Evolutionary conservation across 1,140 invertebrate genomes (phyloP).

Genomic region (Drosophila truncata): DNA sequence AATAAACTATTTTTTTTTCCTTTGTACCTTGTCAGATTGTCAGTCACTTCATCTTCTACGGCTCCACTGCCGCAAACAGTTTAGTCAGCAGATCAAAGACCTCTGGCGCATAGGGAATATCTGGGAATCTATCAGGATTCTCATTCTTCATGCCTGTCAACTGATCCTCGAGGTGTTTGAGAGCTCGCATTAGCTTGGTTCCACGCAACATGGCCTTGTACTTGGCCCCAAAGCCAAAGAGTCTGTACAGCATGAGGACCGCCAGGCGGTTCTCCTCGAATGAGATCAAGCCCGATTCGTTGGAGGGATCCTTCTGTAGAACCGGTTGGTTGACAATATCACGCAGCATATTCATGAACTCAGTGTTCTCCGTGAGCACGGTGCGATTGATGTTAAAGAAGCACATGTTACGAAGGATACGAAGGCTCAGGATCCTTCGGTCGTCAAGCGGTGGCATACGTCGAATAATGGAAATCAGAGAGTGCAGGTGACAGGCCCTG

Average conservation of each 20-base stretch:
- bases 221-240: constrained; percentile 70
- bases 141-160: constrained; percentile 13
- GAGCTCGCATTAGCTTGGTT: constrained; percentile 60
- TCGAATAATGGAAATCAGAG: constrained; percentile 49
- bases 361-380: constrained; percentile 33
- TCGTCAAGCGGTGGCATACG: constrained; percentile 18
- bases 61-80: constrained; percentile 20
- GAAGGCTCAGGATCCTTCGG: constrained; percentile 49
- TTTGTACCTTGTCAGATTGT: constrained; percentile 27
- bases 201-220: constrained; percentile 62
- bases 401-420: constrained; percentile 79
- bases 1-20: not conserved
- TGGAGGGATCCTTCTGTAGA: not conserved
- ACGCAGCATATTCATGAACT: constrained; percentile 58
- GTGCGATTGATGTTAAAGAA: constrained; percentile 61
- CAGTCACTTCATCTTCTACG: not conserved
- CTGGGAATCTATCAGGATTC: not conserved
- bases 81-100: constrained; percentile 20
- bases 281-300: not conserved
- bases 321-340: constrained; percentile 48
- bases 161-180: constrained; percentile 36
- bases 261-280: constrained; percentile 68
- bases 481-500: constrained; percentile 57
- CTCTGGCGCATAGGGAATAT: constrained; percentile 16
- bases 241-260: constrained; percentile 65